Evolutionary conservation across 2,888 invertebrate species (phyloP).

Genomic region (Leptinotarsa peninsularis): DNA sequence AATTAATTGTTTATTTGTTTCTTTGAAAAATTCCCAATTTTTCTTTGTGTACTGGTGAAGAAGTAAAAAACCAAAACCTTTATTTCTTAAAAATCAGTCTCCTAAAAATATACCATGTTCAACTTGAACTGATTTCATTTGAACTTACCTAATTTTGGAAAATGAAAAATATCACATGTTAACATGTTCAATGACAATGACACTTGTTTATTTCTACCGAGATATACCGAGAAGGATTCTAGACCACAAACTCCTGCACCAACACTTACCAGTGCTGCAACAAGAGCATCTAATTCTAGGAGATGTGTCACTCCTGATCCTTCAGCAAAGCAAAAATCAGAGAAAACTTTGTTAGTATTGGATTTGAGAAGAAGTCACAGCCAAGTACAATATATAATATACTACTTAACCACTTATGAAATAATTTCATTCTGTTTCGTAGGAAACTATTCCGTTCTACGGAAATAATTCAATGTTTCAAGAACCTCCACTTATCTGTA

Average conservation of each 20-base stretch:
- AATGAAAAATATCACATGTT: no score
- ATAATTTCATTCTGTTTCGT: background rate
- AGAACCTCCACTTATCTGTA: constrained; percentile 64
- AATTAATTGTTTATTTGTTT: no score
- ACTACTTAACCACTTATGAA: background rate
- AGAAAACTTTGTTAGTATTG: constrained; percentile 78
- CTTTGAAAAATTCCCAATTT: no score
- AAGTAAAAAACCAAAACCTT: no score
- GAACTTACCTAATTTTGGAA: no score
- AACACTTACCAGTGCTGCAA: constrained; percentile 79
- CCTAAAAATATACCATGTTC: no score
- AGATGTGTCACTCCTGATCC: constrained; percentile 82
- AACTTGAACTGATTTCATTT: no score
- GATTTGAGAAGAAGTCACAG: constrained; percentile 78
- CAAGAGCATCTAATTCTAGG: constrained; percentile 75
- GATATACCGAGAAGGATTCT: constrained; percentile 88
- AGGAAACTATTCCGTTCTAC: constrained; percentile 51
- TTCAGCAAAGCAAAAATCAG: constrained; percentile 64
- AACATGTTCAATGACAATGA: background rate
- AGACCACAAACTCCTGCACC: constrained; percentile 85
- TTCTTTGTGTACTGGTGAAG: no score
- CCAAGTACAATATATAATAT: constrained; percentile 66
- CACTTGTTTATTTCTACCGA: constrained; percentile 51
- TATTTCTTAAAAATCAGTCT: no score
- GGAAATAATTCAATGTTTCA: constrained; percentile 68